phyloP scores from a whole-genome alignment of 2,888 invertebrate species.

The Zeuzera pyrina region DNA sequence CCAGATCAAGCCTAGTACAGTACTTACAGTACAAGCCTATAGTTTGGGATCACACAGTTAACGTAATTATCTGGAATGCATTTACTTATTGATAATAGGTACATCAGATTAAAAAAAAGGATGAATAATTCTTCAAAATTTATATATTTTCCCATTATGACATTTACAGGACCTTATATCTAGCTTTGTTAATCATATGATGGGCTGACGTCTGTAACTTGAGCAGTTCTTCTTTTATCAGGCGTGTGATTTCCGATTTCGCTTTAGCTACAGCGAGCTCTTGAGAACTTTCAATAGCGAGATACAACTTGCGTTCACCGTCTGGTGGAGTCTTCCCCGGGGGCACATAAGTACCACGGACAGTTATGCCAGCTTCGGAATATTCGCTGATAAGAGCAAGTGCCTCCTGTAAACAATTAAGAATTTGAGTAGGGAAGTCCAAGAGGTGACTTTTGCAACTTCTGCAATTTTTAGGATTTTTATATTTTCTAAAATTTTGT shows the following conservation, averaged over 20 bases:
- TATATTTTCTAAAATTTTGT: neutral
- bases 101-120: neutral
- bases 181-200: conserved; percentile 90
- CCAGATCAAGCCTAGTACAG: too few species aligned
- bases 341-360: conserved; percentile 96
- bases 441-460: neutral
- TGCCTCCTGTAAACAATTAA: conserved; percentile 85
- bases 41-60: conserved; percentile 27
- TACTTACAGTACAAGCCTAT: too few species aligned
- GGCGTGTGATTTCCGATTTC: conserved; percentile 95
- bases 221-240: conserved; percentile 98
- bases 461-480: too few species aligned
- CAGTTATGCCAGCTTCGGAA: conserved; percentile 98
- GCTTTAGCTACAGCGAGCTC: conserved; percentile 97
- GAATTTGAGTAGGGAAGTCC: neutral
- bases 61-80: conserved; percentile 12
- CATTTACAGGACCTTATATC: conserved; percentile 92
- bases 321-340: conserved; percentile 92
- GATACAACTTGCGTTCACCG: conserved; percentile 95
- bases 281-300: conserved; percentile 98
- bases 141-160: too few species aligned
- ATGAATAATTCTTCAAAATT: neutral
- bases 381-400: conserved; percentile 98
- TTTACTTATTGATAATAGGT: conserved; percentile 7
- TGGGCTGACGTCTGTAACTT: conserved; percentile 90